Base-by-base conservation (phyloP, 1,140 invertebrate species). In the Drosophila chauvacae region DNA sequence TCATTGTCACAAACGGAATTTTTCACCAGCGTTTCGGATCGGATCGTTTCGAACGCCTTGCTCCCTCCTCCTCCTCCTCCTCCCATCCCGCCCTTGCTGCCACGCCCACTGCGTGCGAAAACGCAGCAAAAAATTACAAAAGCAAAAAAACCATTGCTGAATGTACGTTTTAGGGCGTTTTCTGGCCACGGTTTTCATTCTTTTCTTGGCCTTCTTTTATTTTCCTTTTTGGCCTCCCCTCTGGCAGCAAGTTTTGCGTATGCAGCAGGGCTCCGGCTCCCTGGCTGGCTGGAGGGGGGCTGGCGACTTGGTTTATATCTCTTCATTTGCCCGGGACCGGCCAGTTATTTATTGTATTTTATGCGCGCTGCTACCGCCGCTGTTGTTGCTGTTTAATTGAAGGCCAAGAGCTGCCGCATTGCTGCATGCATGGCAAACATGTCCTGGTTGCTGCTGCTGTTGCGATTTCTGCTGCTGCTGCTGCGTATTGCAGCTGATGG, bases 1-100 rank as follows among this genome's bases (percentile, higher is more conserved):
- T 90, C 85, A 90, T 90, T 90, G 85, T 90, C 85, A 90, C 85
- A 88, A 88, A 90, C 79, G 85, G 86, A 90, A 90, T 90, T 90
- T 90, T 90, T 90, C 85, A 90, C 86, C 86, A 90, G 85, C 76
- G 53, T 56, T 56, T 56, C 35, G 53, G 78, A 73, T 66, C 68
- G 71, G 48, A 78, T 78, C 75, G 75, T 60, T 79, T 72, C 77
- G 62, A 70, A 60, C 68, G 68, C 81, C 76, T 80, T 28, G 53
- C 23, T 16, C 14, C 45, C 45, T 23, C 13, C 47, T n/a, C 7
- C n/a, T n/a, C 7, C n/a, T 18, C 41, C 18, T 13, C 10, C 18
- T 45, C 53, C 42, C 58, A 45, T 47, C 61, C 20, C 56, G 57
- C 71, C 47, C 57, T 66, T 69, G 65, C 37, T 35, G 55, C 55